A percentile compares a stretch with the other conserved stretches of the same genome.
phyloP scores from a whole-genome alignment of 2,888 invertebrate genomes.

The Cabera pusaria region DNA sequence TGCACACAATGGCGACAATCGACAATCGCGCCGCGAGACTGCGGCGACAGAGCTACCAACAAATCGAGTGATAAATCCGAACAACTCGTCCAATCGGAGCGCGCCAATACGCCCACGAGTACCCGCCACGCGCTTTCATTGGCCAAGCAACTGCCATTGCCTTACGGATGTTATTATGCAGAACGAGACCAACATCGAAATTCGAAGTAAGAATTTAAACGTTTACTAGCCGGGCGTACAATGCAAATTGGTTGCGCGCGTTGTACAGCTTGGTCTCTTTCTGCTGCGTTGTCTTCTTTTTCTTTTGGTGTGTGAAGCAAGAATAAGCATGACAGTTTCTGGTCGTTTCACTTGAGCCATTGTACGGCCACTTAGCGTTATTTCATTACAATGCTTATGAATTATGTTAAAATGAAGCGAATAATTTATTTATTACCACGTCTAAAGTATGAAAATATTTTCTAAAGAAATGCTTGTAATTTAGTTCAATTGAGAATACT shows the following conservation, averaged over 20 bases:
- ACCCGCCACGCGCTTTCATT: constrained; percentile 65
- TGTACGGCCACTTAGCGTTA: constrained; percentile 54
- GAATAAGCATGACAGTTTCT: constrained; percentile 55
- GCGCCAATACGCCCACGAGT: constrained; percentile 75
- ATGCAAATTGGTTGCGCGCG: constrained; percentile 79
- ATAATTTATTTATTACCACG: constrained; percentile 38
- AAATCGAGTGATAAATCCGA: constrained; percentile 78
- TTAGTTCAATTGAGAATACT: constrained; percentile 16
- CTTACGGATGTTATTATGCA: constrained; percentile 81
- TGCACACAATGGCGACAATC: constrained; percentile 80
- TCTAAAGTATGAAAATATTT: constrained; percentile 30
- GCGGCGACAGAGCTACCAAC: constrained; percentile 73
- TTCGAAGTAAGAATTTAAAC: constrained; percentile 78
- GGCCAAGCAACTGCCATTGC: constrained; percentile 80
- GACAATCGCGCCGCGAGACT: constrained; percentile 77
- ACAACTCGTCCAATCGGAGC: constrained; percentile 62
- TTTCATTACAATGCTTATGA: constrained; percentile 44
- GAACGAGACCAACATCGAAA: constrained; percentile 78
- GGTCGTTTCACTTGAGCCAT: constrained; percentile 50
- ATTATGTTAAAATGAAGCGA: constrained; percentile 45
- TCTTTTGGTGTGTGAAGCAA: constrained; percentile 56
- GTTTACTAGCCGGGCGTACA: constrained; percentile 74
- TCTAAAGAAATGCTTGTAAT: constrained; percentile 26
- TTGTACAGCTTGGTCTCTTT: constrained; percentile 66
- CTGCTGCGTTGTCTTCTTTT: constrained; percentile 56